phyloP scores from a whole-genome alignment of 2,888 invertebrate genomes.

The Ceraclea dissimilis region DNA sequence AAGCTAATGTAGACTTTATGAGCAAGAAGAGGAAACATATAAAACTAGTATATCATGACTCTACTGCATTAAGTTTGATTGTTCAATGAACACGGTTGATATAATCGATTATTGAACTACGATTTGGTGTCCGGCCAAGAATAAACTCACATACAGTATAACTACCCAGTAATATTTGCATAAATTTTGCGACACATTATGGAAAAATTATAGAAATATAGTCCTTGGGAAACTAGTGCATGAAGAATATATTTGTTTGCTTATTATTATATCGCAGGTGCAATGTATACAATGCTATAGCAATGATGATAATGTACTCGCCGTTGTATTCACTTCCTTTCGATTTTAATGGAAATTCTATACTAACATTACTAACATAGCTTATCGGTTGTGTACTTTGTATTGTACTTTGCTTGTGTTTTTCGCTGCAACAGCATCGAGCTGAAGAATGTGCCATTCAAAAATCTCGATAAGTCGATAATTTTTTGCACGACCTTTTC shows the following conservation, averaged over 20 bases:
- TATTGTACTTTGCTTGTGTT: neutral
- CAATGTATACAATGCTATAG: neutral
- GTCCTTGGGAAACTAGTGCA: neutral
- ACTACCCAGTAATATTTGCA: neutral
- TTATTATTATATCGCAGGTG: conserved; percentile 5
- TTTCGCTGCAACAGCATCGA: too few species aligned
- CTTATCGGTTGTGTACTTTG: conserved; percentile 4
- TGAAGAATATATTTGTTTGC: neutral
- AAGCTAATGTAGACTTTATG: too few species aligned
- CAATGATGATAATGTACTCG: too few species aligned
- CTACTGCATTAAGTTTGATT: neutral
- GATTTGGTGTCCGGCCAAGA: conserved; percentile 15
- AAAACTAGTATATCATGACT: too few species aligned
- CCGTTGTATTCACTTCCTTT: conserved; percentile 4
- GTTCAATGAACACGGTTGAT: conserved; percentile 10
- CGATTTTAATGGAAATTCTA: conserved; percentile 13
- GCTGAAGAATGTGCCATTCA: too few species aligned
- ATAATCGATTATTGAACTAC: conserved; percentile 10
- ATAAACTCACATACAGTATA: conserved; percentile 1
- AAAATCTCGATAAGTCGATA: too few species aligned
- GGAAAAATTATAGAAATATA: neutral
- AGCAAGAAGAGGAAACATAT: too few species aligned
- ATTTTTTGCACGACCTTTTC: too few species aligned
- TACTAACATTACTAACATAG: conserved; percentile 2
- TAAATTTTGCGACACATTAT: neutral